These are phyloP conservation scores for Diorhabda carinulata DNA, from an alignment of 1,140 invertebrate species.

Conservation along the genomic window DNA sequence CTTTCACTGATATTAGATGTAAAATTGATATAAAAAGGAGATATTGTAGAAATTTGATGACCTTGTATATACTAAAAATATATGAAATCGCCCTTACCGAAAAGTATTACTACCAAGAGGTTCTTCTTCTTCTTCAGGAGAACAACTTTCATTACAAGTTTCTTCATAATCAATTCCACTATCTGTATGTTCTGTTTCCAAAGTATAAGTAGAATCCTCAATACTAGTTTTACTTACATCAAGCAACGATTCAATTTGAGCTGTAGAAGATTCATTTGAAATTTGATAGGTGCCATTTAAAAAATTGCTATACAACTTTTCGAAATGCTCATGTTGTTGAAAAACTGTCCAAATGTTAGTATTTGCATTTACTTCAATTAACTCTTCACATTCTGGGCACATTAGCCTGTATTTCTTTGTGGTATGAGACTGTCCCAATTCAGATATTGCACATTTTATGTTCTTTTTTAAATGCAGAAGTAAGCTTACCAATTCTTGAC, in stretches of 20 bases:
- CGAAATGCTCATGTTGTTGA: conserved; percentile 35
- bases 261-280: not conserved
- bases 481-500: conserved; percentile 22
- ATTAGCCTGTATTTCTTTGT: conserved; percentile 17
- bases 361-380: conserved; percentile 21
- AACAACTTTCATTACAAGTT: not conserved
- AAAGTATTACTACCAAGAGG: conserved; percentile 21
- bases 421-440: conserved; percentile 22
- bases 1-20: too few species aligned
- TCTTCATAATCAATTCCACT: conserved; percentile 22
- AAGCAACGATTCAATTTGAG: conserved; percentile 5
- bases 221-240: not conserved
- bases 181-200: conserved; percentile 18
- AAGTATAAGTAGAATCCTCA: not conserved
- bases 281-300: conserved; percentile 17
- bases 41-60: too few species aligned
- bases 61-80: too few species aligned
- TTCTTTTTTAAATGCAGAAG: conserved; percentile 28
- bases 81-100: not conserved
- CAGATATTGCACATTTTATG: conserved; percentile 23
- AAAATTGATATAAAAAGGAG: too few species aligned
- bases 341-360: conserved; percentile 28
- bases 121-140: conserved; percentile 9
- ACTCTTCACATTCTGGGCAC: conserved; percentile 29
- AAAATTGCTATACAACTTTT: conserved; percentile 25